Conservation (phyloP, 2,888 invertebrate species). For the Neoaliturus tenellus region DNA sequence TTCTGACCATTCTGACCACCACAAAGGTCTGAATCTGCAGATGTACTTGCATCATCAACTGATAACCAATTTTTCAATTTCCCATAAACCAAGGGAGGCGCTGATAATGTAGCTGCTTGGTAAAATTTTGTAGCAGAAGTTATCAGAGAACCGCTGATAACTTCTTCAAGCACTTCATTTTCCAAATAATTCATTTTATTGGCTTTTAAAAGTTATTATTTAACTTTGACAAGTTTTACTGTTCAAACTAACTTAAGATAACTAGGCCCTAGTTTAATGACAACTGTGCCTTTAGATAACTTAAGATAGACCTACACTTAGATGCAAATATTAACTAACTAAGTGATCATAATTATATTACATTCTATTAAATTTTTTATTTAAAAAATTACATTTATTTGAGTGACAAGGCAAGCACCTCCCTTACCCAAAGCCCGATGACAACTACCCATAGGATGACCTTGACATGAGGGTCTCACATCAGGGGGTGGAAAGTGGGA, state of each 20-base stretch:
- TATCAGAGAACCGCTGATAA: slow-evolving; percentile 38
- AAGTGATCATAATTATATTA: too few relatives aligned
- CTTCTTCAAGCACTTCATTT: slow-evolving; percentile 27
- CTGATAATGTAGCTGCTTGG: slow-evolving; percentile 53
- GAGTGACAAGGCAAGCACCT: neutral
- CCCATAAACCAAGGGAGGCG: slow-evolving; percentile 52
- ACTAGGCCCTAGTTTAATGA: too few relatives aligned
- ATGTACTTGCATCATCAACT: slow-evolving; percentile 21
- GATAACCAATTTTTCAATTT: slow-evolving; percentile 55
- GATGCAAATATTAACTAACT: too few relatives aligned
- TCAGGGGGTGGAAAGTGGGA: slow-evolving; percentile 7
- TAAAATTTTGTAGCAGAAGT: slow-evolving; percentile 56
- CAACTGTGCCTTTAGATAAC: too few relatives aligned
- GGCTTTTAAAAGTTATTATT: too few relatives aligned
- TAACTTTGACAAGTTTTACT: too few relatives aligned
- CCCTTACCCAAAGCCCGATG: neutral
- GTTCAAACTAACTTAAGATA: too few relatives aligned
- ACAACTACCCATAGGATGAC: slow-evolving; percentile 8
- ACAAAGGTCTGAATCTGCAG: slow-evolving; percentile 18
- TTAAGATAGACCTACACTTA: too few relatives aligned
- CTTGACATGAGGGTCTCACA: neutral
- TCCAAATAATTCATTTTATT: slow-evolving; percentile 51
- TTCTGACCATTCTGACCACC: neutral
- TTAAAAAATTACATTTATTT: too few relatives aligned
- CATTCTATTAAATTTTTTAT: too few relatives aligned